These are phyloP conservation scores for Papilio protenor DNA, from an alignment of 2,888 invertebrate genomes.

Conservation along the genomic window DNA sequence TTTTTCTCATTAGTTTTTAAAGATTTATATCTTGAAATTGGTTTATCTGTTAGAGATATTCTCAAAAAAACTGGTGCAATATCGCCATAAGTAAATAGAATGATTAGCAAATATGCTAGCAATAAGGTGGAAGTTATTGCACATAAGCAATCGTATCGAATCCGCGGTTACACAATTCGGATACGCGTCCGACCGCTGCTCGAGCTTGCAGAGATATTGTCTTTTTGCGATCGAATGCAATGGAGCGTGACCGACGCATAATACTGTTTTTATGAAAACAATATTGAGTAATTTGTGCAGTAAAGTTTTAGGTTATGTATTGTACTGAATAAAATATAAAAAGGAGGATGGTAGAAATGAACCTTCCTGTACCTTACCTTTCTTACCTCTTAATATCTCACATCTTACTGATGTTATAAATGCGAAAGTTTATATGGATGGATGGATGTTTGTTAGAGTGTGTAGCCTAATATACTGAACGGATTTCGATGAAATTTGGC, in stretches of 20 bases:
- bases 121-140: neutral
- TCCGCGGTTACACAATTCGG: constrained; percentile 27
- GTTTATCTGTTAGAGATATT: too few species aligned
- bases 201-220: constrained; percentile 35
- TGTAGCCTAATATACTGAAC: too few species aligned
- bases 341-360: too few species aligned
- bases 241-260: constrained; percentile 14
- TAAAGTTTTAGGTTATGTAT: neutral
- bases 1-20: too few species aligned
- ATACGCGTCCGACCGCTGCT: constrained; percentile 24
- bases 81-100: neutral
- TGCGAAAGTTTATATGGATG: too few species aligned
- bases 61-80: neutral
- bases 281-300: constrained; percentile 27
- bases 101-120: neutral
- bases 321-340: too few species aligned
- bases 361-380: too few species aligned
- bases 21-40: too few species aligned
- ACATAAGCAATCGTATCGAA: constrained; percentile 4
- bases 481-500: too few species aligned
- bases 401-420: too few species aligned
- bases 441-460: too few species aligned
- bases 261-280: constrained; percentile 19
- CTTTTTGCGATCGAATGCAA: constrained; percentile 28
- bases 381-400: too few species aligned